phyloP scores from a whole-genome alignment of 2,888 invertebrate genomes.

The Protophormia terraenovae region DNA sequence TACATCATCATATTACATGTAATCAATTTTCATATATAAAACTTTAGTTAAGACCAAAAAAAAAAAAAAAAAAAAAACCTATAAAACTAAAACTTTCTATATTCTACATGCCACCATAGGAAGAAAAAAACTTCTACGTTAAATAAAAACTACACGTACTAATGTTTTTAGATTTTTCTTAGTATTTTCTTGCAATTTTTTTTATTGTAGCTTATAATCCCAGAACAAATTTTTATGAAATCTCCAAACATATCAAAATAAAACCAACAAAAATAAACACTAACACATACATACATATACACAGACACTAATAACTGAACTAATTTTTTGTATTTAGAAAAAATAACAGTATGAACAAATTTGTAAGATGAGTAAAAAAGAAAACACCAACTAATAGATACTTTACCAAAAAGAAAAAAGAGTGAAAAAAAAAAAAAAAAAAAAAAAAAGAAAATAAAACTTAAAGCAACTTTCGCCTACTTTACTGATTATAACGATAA shows the following conservation, averaged over 20 bases:
- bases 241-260: conserved; percentile 58
- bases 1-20: conserved; percentile 40
- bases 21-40: conserved; percentile 61
- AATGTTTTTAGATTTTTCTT: conserved; percentile 33
- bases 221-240: conserved; percentile 64
- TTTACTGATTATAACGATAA: conserved; percentile 68
- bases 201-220: conserved; percentile 52
- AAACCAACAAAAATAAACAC: conserved; percentile 12
- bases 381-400: conserved; percentile 54
- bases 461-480: conserved; percentile 66
- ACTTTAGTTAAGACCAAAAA: not conserved
- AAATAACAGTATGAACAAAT: conserved; percentile 22
- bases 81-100: conserved; percentile 13
- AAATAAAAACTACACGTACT: not conserved
- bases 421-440: conserved; percentile 4
- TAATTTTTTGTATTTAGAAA: not conserved
- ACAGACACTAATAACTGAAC: conserved; percentile 10
- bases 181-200: not conserved
- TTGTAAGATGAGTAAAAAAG: conserved; percentile 24
- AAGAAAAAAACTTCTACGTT: not conserved
- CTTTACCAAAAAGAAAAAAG: conserved; percentile 18
- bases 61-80: not conserved
- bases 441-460: conserved; percentile 39
- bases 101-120: not conserved
- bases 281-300: not conserved